A percentile compares a stretch with the other conserved stretches of the same genome.
phyloP scores from a whole-genome alignment of 2,797 vertebrate genomes.

The Melanotaenia trifasciata region DNA sequence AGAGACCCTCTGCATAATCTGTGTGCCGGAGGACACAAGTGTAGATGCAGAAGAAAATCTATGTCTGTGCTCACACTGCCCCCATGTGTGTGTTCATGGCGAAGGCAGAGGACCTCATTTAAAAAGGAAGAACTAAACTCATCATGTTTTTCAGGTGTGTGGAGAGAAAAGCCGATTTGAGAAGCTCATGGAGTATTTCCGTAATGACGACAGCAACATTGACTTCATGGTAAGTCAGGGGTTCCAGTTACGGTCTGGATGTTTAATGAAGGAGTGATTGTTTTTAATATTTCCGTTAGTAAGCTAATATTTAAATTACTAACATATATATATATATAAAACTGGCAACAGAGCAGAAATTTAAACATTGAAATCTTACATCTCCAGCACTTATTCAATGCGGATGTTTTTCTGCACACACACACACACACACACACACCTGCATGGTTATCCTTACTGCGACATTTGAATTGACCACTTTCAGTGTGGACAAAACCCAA shows the following conservation, averaged over 20 bases:
- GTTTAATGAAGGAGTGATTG: no score
- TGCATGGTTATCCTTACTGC: no score
- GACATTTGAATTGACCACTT: background rate
- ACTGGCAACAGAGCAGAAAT: background rate
- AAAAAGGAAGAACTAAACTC: background rate
- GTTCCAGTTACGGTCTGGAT: no score
- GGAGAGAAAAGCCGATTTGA: constrained; percentile 93
- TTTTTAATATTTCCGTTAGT: no score
- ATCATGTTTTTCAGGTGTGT: constrained; percentile 84
- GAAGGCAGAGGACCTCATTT: background rate
- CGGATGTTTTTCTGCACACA: no score
- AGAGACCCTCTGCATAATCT: background rate
- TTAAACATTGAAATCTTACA: background rate
- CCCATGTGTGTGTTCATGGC: constrained; percentile 46
- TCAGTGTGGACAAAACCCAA: background rate
- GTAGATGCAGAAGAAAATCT: accelerated
- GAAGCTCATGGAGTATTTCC: constrained; percentile 95
- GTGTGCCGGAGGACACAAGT: no score
- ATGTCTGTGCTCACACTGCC: constrained; percentile 57
- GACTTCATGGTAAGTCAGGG: constrained; percentile 90
- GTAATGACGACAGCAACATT: constrained; percentile 90
- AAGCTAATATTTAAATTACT: background rate
- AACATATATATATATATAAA: background rate
- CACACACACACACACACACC: no score
- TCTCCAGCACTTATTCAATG: background rate